Evolutionary conservation across 2,797 vertebrate species (phyloP), one percentile per base, ranked within the genome.

Genomic region (Halcyon chelicuti): DNA sequence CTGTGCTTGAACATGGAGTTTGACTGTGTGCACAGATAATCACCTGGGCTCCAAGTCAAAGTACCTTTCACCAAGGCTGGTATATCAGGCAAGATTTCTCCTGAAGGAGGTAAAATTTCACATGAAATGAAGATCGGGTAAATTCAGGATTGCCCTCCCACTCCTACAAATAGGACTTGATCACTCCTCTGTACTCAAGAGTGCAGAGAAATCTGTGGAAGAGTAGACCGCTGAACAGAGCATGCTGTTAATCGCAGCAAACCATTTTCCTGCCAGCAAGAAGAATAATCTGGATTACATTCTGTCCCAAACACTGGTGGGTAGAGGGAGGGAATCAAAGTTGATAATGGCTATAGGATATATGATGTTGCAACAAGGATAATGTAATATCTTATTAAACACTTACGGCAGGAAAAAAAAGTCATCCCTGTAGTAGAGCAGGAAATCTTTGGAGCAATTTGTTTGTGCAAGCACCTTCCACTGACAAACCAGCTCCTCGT

Each of bases 361-460:
- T 12, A 70, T 2, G 20, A 74, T 40, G 15, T 44, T 80, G 51
- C 76, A 80, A 22, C 8, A 76, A 49, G 4, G 12, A 63, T 33
- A 80, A 60, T 2, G 10, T 49, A 81, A 81, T 17, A 40, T 29
- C 21, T 82, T 55, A 63, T 28, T 57, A 61, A 88, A 82, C 33
- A 97, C 95, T 97, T 86, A 97, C 97, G 0, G 4, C 5, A 2
- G 4, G 12, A 7, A 8, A 61, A 16, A 3, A 7, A 6, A 5
- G 1, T 57, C 13, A 3, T 49, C n/a, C 33, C n/a, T 33, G 76
- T 97, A 98, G 28, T 4, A 28, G 18, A 98, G 91, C 25, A 18
- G 70, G 68, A 98, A 97, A 33, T 96, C 90, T 4, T 68, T 9
- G 8, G 96, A 96, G 86, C 98, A 98, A 75, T 97, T 65, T 4